Conservation (phyloP, 2,888 invertebrate genomes). For the Eulithis testata region DNA sequence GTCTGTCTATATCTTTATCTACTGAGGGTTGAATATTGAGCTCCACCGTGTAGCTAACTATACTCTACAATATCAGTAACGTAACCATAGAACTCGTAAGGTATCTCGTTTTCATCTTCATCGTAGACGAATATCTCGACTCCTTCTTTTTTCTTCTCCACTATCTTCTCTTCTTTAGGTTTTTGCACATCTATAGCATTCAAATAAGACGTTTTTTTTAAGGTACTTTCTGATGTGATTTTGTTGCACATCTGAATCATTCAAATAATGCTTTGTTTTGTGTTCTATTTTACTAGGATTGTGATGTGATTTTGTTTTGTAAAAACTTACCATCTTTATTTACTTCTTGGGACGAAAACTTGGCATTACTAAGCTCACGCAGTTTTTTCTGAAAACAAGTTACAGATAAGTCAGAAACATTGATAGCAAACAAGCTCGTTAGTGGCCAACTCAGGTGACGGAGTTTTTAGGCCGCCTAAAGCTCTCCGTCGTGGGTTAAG, state of each 20-base stretch:
- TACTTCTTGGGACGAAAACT: constrained; percentile 37
- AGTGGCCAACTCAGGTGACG: too few species aligned
- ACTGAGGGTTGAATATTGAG: too few species aligned
- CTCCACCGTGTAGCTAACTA: too few species aligned
- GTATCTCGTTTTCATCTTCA: constrained; percentile 58
- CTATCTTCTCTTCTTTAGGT: constrained; percentile 41
- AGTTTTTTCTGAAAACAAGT: constrained; percentile 55
- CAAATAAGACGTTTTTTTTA: not conserved
- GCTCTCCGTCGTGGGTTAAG: too few species aligned
- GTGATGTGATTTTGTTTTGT: not conserved
- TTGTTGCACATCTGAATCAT: constrained; percentile 31
- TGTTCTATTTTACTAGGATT: too few species aligned
- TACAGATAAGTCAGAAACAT: not conserved
- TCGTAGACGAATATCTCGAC: constrained; percentile 58
- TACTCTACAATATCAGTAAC: constrained; percentile 1
- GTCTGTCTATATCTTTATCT: too few species aligned
- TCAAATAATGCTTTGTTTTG: not conserved
- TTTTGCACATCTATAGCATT: constrained; percentile 36
- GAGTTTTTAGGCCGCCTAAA: too few species aligned
- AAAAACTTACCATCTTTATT: constrained; percentile 44
- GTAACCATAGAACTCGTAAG: constrained; percentile 67
- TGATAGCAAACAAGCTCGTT: not conserved
- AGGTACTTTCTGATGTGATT: too few species aligned
- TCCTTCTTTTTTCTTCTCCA: constrained; percentile 46
- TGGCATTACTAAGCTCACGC: constrained; percentile 50